Evolutionary conservation across 2,888 invertebrate species (phyloP), one percentile per base, ranked within the genome.

Genomic region (Glaucopsyche alexis): DNA sequence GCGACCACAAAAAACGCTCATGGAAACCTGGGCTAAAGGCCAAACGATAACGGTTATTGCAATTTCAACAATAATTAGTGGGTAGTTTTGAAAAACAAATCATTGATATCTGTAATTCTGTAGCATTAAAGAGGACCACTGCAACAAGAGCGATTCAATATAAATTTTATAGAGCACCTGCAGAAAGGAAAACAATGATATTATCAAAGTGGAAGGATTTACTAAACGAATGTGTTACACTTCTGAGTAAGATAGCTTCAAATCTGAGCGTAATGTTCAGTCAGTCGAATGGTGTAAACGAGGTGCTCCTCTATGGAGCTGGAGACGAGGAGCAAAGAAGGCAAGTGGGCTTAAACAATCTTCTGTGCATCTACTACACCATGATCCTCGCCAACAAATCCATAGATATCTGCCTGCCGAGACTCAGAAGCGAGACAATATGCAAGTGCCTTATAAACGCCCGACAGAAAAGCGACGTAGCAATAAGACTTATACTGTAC

Each of bases 351-450:
- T 77, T 86, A 42, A 83, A 85, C 73, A 88, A 90, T 77, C 78
- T 89, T 5, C 80, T 82, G 71, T 87, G 87, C 74, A 86, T 89
- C 73, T 83, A 83, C 74, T 87, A 86, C 75, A 77, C 87, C 14
- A 80, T 89, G 71, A 78, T 82, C 11, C 84, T 86, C 74, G 87
- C 90, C 0, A 81, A 79, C 55, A 75, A 74, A 47, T 81, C 85
- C 11, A 80, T 90, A 64, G 87, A 90, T 73, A 80, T 89, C 11
- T 90, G 89, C 74, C 78, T 88, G 45, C 87, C 88, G 2, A 84
- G 81, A 9, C 81, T 89, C 5, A 76, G 77, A 42, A 89, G 87
- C 73, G 82, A 83, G 2, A 83, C 85, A 0, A 78, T 89, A 40
- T 79, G 82, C 6, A 83, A 85, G 42, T 84, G 85, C 73, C 81